Conservation (phyloP, 2,888 invertebrate species). For the Fragum whitleyi region DNA sequence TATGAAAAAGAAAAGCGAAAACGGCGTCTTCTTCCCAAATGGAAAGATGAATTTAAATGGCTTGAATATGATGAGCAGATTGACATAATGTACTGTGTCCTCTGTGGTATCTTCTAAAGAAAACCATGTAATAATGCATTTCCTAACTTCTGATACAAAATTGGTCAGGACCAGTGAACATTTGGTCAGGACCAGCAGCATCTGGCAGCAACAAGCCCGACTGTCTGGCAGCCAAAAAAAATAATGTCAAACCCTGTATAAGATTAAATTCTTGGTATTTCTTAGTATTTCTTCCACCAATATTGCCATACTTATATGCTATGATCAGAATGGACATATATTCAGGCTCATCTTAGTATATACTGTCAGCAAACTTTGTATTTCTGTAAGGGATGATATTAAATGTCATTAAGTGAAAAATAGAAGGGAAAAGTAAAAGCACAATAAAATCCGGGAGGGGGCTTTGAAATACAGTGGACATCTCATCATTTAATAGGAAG, state of each 20-base stretch:
- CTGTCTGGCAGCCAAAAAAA: constrained; percentile 18
- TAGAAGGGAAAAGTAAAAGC: no score
- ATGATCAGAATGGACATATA: no score
- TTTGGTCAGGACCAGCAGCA: constrained; percentile 30
- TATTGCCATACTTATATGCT: no score
- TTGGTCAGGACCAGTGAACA: constrained; percentile 32
- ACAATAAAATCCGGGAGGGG: no score
- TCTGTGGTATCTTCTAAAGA: constrained; percentile 1
- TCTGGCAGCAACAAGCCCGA: constrained; percentile 8
- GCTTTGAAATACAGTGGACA: no score
- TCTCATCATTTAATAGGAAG: no score
- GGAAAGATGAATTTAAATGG: constrained; percentile 24
- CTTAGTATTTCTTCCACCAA: no score
- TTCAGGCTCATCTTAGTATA: no score
- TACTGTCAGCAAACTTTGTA: no score
- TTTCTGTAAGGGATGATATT: no score
- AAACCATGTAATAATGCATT: constrained; percentile 9
- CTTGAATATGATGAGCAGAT: constrained; percentile 16
- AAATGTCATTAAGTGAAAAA: no score
- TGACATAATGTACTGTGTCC: constrained; percentile 21
- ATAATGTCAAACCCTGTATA: constrained; percentile 14
- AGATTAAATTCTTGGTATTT: no score
- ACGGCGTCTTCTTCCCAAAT: constrained; percentile 21
- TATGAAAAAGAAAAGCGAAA: constrained; percentile 25
- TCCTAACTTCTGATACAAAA: constrained; percentile 7